Evolutionary conservation across 2,888 invertebrate species (phyloP).

Genomic region (Acanthosepion lycidas): DNA sequence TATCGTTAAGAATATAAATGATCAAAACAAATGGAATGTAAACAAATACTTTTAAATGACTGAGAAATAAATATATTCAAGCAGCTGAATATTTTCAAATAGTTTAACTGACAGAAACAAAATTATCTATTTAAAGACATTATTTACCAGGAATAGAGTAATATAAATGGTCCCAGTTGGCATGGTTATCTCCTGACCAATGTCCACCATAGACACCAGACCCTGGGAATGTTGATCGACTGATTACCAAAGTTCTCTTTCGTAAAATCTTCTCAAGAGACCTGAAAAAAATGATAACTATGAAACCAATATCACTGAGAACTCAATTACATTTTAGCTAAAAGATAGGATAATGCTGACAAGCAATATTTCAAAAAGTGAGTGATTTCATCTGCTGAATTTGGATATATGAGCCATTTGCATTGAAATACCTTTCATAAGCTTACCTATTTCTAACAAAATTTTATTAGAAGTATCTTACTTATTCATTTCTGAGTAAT

Average conservation of each 20-base stretch:
- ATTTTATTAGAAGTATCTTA: too few species aligned
- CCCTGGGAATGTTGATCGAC: slow-evolving; percentile 68
- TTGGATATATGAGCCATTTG: too few species aligned
- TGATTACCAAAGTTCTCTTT: slow-evolving; percentile 66
- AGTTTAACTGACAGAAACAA: background rate
- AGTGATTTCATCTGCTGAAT: too few species aligned
- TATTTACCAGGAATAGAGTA: slow-evolving; percentile 78
- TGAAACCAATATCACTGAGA: background rate
- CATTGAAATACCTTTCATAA: too few species aligned
- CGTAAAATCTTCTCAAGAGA: slow-evolving; percentile 60
- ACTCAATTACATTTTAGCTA: too few species aligned
- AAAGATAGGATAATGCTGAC: too few species aligned
- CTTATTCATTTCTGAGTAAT: too few species aligned
- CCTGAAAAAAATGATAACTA: slow-evolving; percentile 52
- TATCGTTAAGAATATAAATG: too few species aligned
- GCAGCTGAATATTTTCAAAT: background rate
- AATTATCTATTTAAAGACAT: background rate
- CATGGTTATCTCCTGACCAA: slow-evolving; percentile 72
- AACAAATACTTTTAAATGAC: background rate
- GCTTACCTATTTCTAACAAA: too few species aligned
- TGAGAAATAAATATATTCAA: background rate
- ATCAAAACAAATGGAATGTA: background rate
- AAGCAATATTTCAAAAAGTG: too few species aligned
- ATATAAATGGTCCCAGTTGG: slow-evolving; percentile 78
- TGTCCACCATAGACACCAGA: slow-evolving; percentile 69